Percentiles rank a stretch among this genome's conserved stretches.
Conservation (phyloP, 1,140 invertebrate genomes). For the Cylas formicarius region DNA sequence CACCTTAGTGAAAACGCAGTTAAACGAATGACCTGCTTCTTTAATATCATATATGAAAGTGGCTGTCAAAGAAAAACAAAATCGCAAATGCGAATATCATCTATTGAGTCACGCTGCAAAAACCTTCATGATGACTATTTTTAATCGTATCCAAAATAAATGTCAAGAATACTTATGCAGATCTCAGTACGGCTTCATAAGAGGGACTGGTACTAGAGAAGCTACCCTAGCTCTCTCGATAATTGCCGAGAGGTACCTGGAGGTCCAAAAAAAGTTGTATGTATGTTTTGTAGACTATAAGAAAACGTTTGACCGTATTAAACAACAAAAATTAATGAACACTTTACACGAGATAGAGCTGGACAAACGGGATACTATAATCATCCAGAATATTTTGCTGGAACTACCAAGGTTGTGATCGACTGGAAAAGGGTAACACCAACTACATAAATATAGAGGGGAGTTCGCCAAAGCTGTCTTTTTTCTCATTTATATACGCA, state of each 20-base stretch:
- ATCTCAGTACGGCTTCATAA: conserved; percentile 1
- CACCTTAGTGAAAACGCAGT: too few relatives aligned
- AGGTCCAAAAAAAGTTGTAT: conserved; percentile 2
- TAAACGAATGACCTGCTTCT: too few relatives aligned
- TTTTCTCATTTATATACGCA: too few relatives aligned
- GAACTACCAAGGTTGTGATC: too few relatives aligned
- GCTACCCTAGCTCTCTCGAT: background rate
- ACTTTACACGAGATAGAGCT: conserved; percentile 6
- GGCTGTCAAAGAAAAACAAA: too few relatives aligned
- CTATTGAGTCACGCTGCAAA: conserved; percentile 6
- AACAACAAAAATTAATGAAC: background rate
- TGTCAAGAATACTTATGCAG: conserved; percentile 8
- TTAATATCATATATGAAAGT: too few relatives aligned
- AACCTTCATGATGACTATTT: conserved; percentile 5
- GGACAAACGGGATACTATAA: background rate
- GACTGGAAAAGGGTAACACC: too few relatives aligned
- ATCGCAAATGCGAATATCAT: too few relatives aligned
- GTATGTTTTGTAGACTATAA: conserved; percentile 4
- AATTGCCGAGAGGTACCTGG: background rate
- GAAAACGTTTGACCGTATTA: too few relatives aligned
- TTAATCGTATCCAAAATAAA: background rate
- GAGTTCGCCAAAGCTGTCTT: too few relatives aligned
- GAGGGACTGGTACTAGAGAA: conserved; percentile 3
- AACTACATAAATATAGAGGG: too few relatives aligned
- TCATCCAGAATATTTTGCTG: too few relatives aligned